Evolutionary conservation across 2,113 vertebrate species (phyloP), one percentile per base, ranked within the genome.

Genomic region (Cnemophilus loriae): DNA sequence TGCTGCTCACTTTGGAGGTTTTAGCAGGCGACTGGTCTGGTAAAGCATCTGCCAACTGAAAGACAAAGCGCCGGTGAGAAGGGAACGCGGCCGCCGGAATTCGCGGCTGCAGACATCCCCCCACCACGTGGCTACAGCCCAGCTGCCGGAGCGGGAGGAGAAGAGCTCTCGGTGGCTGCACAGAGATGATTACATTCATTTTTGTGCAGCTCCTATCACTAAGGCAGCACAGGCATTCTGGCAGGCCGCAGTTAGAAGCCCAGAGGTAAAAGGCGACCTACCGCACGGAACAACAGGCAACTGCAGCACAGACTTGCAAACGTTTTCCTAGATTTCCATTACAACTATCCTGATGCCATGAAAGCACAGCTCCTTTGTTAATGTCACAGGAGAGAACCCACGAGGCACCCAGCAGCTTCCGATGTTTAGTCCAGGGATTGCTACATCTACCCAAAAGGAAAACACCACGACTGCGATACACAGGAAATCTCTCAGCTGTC

Each of bases 21-120:
- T 98, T 98, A 97, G 98, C 97, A 68, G 98, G 97, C 4, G 98
- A 98, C 19, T 97, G 97, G 74, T 98, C 98, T 30, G 98, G 97
- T 84, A 98, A 97, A 35, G 98, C 98, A 97, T 98, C 98, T 97
- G 98, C 97, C 98, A 98, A 97, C 98, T 98, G 85, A 68, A 96
- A 97, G 68, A 97, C 21, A 97, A 92, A 97, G 96, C 12, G 42
- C 1, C 4, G 7, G 56, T 69, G 78, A 97, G 94, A 79, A 35
- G 0, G 57, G 24, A 52, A 50, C 7, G 26, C 0, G 30, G 28
- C 41, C 10, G 6, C 26, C 2, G 75, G 79, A 16, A 28, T 3
- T 2, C 1, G 18, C 4, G 3, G 59, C 6, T 21, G 71, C 69
- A 55, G 35, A 33, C 65, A 49, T 33, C 82, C 76, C 67, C 88